Evolutionary conservation across 2,888 invertebrate genomes (phyloP).

Genomic region (Phalangium opilio): DNA sequence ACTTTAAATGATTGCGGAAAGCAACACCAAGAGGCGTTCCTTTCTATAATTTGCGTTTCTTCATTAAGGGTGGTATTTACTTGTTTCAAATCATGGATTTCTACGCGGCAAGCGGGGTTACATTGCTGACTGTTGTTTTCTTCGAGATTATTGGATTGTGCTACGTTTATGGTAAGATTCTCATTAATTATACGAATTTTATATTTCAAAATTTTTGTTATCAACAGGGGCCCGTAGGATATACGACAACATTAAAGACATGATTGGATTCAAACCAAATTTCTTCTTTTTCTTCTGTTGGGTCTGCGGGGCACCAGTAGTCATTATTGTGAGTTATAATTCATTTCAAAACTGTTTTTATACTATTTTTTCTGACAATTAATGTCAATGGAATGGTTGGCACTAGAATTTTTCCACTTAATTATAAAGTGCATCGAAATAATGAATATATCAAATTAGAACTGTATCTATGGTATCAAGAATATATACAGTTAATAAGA

Average conservation of each 20-base stretch:
- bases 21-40: too few relatives aligned
- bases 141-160: slow-evolving; percentile 77
- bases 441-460: too few relatives aligned
- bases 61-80: slow-evolving; percentile 61
- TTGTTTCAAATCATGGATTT: slow-evolving; percentile 71
- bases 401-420: too few relatives aligned
- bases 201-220: background rate
- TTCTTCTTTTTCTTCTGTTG: slow-evolving; percentile 69
- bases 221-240: slow-evolving; percentile 41
- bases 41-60: too few relatives aligned
- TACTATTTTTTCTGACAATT: too few relatives aligned
- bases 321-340: slow-evolving; percentile 59
- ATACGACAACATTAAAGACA: slow-evolving; percentile 60
- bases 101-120: slow-evolving; percentile 63
- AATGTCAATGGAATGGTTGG: too few relatives aligned
- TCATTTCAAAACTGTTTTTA: too few relatives aligned
- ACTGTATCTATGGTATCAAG: too few relatives aligned
- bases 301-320: slow-evolving; percentile 71
- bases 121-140: slow-evolving; percentile 77
- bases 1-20: too few relatives aligned
- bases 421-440: too few relatives aligned
- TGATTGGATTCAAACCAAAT: slow-evolving; percentile 64
- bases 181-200: background rate
- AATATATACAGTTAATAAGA: too few relatives aligned
- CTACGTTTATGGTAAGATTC: slow-evolving; percentile 55